Conservation (phyloP, 2,113 vertebrate species). For the Herpailurus yagouaroundi region DNA sequence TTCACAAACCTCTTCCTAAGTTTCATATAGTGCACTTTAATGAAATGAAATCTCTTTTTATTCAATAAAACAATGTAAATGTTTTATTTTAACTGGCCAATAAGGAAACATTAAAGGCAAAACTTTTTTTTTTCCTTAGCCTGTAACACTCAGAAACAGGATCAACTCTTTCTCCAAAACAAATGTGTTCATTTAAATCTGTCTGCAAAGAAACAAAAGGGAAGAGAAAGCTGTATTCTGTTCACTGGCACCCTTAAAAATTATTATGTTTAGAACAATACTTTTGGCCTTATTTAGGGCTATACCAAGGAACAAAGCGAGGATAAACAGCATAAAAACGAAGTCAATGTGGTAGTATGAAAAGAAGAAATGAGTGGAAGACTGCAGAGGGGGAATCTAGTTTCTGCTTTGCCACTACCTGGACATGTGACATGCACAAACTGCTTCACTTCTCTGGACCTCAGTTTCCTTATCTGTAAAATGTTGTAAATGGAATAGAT, state of each 20-base stretch:
- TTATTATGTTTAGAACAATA: background rate
- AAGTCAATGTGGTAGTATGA: background rate
- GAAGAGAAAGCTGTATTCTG: background rate
- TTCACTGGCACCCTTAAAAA: background rate
- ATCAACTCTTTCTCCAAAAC: slow-evolving; percentile 28
- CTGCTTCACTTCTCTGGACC: background rate
- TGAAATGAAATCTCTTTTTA: background rate
- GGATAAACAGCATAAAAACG: background rate
- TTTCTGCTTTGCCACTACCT: background rate
- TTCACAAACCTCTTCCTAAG: background rate
- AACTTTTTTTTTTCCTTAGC: background rate
- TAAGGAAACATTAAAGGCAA: slow-evolving; percentile 44
- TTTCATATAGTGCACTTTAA: background rate
- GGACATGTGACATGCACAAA: background rate
- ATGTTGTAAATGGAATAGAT: background rate
- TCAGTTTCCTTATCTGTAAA: background rate
- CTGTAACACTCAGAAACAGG: background rate
- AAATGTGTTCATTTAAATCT: slow-evolving; percentile 27
- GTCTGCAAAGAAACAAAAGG: slow-evolving; percentile 24
- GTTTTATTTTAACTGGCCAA: background rate
- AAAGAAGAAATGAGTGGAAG: background rate
- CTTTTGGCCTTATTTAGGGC: background rate
- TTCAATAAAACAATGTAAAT: background rate
- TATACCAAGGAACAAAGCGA: background rate
- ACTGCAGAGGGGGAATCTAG: background rate